Percentiles rank a stretch among this genome's conserved stretches.
These are phyloP conservation scores for Corythornis cristatus DNA, from an alignment of 2,113 vertebrate species.

Conservation along the genomic window DNA sequence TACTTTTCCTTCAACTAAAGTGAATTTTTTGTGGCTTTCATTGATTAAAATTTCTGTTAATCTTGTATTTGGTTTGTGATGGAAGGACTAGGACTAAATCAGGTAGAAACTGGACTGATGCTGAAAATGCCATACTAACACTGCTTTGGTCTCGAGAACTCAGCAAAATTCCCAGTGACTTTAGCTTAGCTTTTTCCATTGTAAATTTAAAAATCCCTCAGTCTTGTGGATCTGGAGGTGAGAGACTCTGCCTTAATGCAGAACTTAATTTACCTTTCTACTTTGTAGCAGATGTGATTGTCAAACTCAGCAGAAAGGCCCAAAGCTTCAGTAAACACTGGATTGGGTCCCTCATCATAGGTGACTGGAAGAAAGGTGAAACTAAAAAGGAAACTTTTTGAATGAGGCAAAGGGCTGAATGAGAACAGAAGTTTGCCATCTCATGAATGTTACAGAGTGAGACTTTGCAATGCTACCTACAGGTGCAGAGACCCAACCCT, in stretches of 20 bases:
- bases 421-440: neutral
- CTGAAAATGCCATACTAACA: neutral
- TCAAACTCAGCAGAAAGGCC: neutral
- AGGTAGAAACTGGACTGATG: neutral
- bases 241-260: neutral
- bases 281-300: neutral
- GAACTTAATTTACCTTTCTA: neutral
- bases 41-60: neutral
- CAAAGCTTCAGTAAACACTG: neutral
- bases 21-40: neutral
- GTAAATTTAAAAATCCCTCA: neutral
- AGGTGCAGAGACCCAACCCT: neutral
- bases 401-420: neutral
- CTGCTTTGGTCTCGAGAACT: neutral
- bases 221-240: neutral
- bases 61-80: neutral
- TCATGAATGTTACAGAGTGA: neutral
- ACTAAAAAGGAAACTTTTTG: neutral
- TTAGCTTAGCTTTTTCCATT: neutral
- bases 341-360: neutral
- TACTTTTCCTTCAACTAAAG: neutral
- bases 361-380: neutral
- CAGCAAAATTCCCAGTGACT: neutral
- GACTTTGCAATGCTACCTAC: slow-evolving; percentile 6
- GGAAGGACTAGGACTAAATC: neutral